phyloP scores from a whole-genome alignment of 2,888 invertebrate genomes.

The Drosophila birchii region DNA sequence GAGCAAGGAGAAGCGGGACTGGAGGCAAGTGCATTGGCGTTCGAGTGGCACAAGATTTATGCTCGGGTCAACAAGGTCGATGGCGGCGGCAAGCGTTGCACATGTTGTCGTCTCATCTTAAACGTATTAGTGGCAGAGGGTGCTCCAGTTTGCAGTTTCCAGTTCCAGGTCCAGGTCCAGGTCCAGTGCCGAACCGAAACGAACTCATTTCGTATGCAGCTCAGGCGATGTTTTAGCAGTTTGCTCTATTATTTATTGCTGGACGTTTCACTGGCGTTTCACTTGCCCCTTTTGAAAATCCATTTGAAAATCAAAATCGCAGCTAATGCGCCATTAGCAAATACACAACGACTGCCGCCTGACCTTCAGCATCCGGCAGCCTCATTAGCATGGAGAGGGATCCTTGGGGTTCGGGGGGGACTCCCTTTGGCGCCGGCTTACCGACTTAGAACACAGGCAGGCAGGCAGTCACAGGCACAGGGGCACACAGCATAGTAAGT shows the following conservation, averaged over 20 bases:
- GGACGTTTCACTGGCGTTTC: constrained; percentile 61
- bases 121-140: constrained; percentile 72
- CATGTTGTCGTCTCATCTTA: constrained; percentile 81
- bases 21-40: constrained; percentile 50
- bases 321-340: constrained; percentile 77
- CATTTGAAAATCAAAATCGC: constrained; percentile 74
- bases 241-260: constrained; percentile 76
- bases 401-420: constrained; percentile 10
- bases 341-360: constrained; percentile 56
- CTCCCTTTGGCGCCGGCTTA: constrained; percentile 63
- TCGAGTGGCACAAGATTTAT: constrained; percentile 58
- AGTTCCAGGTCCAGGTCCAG: constrained; percentile 1
- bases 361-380: constrained; percentile 60
- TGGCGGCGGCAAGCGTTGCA: constrained; percentile 70
- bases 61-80: constrained; percentile 53
- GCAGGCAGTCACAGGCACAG: neutral
- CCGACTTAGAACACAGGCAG: constrained; percentile 57
- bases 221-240: constrained; percentile 75
- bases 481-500: constrained; percentile 53
- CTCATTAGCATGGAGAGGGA: constrained; percentile 62
- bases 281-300: constrained; percentile 37
- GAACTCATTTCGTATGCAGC: constrained; percentile 76
- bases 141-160: constrained; percentile 2
- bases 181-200: constrained; percentile 12
- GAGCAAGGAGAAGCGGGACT: neutral